These are phyloP conservation scores for Prolemur simus DNA, from an alignment of 2,113 vertebrate genomes.

Conservation along the genomic window DNA sequence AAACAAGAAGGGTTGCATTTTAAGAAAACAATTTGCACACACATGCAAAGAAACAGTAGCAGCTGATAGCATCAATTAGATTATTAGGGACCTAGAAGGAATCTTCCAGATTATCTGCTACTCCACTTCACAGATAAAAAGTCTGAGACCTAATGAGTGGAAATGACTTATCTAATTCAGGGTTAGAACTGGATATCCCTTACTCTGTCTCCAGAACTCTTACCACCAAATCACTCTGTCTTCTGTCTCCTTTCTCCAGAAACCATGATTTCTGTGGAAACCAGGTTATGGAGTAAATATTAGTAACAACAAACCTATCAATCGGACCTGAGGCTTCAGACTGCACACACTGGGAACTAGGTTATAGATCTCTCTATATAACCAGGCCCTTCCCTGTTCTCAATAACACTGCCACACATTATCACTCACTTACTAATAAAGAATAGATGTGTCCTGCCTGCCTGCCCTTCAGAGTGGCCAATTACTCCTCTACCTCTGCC, in stretches of 20 bases:
- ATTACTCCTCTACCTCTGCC: not conserved
- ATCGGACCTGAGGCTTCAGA: not conserved
- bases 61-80: not conserved
- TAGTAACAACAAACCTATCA: not conserved
- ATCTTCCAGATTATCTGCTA: not conserved
- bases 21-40: slow-evolving; percentile 50
- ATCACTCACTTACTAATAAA: not conserved
- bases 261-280: not conserved
- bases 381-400: not conserved
- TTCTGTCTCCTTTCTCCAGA: not conserved
- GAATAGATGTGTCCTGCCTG: not conserved
- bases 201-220: not conserved
- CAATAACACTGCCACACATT: not conserved
- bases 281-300: not conserved
- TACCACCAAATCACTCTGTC: not conserved
- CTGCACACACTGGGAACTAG: not conserved
- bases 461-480: not conserved
- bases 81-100: not conserved
- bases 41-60: not conserved
- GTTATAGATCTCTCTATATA: not conserved
- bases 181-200: not conserved
- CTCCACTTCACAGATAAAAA: not conserved
- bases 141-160: not conserved
- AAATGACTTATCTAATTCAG: not conserved
- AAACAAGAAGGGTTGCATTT: slow-evolving; percentile 12